Conservation (phyloP, 2,888 invertebrate species). For the Artemia sinica region DNA sequence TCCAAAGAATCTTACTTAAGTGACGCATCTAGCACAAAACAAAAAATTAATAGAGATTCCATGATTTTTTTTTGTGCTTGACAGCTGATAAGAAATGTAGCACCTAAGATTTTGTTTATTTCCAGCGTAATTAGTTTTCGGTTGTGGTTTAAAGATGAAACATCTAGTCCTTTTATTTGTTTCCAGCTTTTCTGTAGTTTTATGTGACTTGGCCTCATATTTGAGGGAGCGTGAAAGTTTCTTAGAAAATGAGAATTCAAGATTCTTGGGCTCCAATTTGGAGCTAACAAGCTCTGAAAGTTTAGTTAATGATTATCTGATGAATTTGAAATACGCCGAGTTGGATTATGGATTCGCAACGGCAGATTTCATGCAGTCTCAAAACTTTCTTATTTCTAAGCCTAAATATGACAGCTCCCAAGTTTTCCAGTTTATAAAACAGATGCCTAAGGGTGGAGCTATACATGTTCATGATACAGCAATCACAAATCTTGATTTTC, state of each 20-base stretch:
- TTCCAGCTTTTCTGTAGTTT: background rate
- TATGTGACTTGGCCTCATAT: constrained; percentile 14
- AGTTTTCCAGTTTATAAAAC: constrained; percentile 46
- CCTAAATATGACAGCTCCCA: constrained; percentile 41
- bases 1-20: too few species aligned
- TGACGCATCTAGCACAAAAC: too few species aligned
- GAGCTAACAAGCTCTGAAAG: constrained; percentile 15
- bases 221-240: constrained; percentile 16
- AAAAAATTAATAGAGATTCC: too few species aligned
- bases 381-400: constrained; percentile 46
- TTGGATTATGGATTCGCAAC: constrained; percentile 27
- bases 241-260: constrained; percentile 15
- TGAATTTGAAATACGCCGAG: constrained; percentile 26
- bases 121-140: too few species aligned
- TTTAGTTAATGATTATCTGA: constrained; percentile 26
- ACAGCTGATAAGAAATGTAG: too few species aligned
- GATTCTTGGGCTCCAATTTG: constrained; percentile 16
- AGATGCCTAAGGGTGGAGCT: constrained; percentile 49
- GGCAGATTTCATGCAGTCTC: constrained; percentile 41
- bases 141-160: too few species aligned
- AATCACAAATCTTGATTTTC: constrained; percentile 27
- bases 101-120: too few species aligned
- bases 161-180: too few species aligned
- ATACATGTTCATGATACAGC: constrained; percentile 30
- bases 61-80: too few species aligned